Percentiles rank a stretch among this genome's conserved stretches.
Conservation (phyloP, 2,113 vertebrate genomes). For the Craseonycteris thonglongyai region DNA sequence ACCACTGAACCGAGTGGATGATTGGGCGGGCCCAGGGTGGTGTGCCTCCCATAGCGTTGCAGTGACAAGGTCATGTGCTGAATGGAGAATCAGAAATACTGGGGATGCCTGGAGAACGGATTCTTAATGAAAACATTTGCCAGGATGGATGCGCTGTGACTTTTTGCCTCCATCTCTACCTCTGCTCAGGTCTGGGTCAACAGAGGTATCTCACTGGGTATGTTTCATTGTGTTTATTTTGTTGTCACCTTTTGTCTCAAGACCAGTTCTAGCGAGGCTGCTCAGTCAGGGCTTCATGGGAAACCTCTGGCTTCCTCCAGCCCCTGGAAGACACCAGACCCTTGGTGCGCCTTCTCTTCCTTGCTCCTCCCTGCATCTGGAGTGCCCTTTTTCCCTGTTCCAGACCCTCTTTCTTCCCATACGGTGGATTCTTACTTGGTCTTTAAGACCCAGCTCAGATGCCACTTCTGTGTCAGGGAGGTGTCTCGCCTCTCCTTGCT, state of each 20-base stretch:
- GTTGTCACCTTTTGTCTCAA: slow-evolving; percentile 27
- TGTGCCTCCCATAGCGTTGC: slow-evolving; percentile 31
- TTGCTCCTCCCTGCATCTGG: background rate
- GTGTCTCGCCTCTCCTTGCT: rapidly evolving
- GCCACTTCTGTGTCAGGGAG: background rate
- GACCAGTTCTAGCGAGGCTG: background rate
- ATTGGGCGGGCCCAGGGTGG: slow-evolving; percentile 47
- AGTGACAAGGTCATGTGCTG: slow-evolving; percentile 37
- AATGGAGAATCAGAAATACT: slow-evolving; percentile 43
- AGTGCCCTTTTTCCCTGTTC: background rate
- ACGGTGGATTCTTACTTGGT: background rate
- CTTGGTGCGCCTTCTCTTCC: background rate
- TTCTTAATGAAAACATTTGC: slow-evolving; percentile 50
- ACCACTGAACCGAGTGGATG: slow-evolving; percentile 18
- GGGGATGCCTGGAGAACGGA: background rate
- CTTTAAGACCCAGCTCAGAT: background rate
- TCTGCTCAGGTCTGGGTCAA: background rate
- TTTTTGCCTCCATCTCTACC: background rate
- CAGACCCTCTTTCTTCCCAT: background rate
- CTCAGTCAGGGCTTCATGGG: background rate
- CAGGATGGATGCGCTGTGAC: background rate
- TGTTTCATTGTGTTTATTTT: slow-evolving; percentile 27
- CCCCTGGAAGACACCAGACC: background rate
- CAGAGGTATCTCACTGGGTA: background rate
- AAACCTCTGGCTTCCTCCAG: background rate